Base-by-base conservation (phyloP, 1,140 invertebrate genomes). In the Caenorhabditis brenneri region DNA sequence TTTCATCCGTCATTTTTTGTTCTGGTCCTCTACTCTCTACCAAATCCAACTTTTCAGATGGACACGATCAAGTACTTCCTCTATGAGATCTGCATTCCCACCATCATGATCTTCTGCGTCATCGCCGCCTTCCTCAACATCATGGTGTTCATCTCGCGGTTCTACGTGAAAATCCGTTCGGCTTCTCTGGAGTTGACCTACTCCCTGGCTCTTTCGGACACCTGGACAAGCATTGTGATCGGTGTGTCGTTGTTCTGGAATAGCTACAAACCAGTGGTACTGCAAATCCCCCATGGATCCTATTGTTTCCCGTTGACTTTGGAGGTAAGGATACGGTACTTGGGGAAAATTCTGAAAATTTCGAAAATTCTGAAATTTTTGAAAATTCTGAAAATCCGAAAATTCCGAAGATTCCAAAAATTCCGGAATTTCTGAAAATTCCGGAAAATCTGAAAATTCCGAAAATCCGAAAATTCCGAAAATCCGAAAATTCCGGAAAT, bases 241-340 rank as follows among this genome's bases (percentile, higher is more conserved):
- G 81, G 55, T 27, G 33, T 82, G 0, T 82, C 81, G 4, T 0
- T 82, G 12, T 82, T 82, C 42, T 82, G 81, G 81, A 82, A 82
- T 27, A 65, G 55, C n/a, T 82, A 82, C 81, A 82, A 82, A 24
- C 81, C 81, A n/a, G 81, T 82, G 27, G 81, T 82, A 0, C 42
- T 82, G 55, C 24, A 51, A 1, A 31, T 82, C 16, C 51, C 55
- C 7, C 81, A 82, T 49, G 9, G 12, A 4, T 65, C n/a, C 3
- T 82, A 49, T 60, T 82, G 81, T 29, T 82, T 82, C 24, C 81
- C 81, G 51, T 55, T 82, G 58, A 69, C 81, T 49, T 22, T 82
- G 27, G 81, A 82, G 81, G 81, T 82, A 15, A 36, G 39, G n/a
- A n/a, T n/a, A n/a, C n/a, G n/a, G n/a, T n/a, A n/a, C n/a, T n/a